These are phyloP conservation scores for Stramonita haemastoma DNA, from an alignment of 2,888 invertebrate species.

Conservation along the genomic window DNA sequence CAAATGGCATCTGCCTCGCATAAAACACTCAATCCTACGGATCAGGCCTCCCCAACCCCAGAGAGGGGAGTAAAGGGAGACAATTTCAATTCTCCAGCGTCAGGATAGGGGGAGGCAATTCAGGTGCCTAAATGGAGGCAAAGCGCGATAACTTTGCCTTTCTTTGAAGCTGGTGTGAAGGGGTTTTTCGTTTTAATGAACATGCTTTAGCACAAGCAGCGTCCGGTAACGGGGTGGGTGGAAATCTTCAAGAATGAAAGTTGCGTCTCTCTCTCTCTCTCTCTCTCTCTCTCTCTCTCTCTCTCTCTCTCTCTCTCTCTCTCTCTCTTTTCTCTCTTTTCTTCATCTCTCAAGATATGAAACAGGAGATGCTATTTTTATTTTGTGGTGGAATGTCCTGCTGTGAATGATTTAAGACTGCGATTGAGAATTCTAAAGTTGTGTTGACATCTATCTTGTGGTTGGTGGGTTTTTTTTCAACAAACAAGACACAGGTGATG, in stretches of 20 bases:
- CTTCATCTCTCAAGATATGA: too few species aligned
- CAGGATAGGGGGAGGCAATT: constrained; percentile 36
- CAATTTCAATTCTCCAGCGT: constrained; percentile 35
- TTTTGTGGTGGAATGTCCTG: too few species aligned
- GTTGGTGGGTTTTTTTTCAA: too few species aligned
- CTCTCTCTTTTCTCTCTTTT: not conserved
- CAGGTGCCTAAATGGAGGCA: constrained; percentile 37
- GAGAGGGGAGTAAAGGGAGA: constrained; percentile 33
- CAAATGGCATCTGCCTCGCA: constrained; percentile 42
- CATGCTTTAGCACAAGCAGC: not conserved
- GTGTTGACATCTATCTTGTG: too few species aligned
- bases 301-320: constrained; percentile 15
- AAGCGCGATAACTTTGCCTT: constrained; percentile 29
- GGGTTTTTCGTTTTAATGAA: constrained; percentile 25
- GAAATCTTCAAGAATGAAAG: constrained; percentile 5
- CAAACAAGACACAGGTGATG: too few species aligned
- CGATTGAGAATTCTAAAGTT: too few species aligned
- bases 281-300: not conserved
- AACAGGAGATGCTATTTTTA: too few species aligned
- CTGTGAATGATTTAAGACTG: too few species aligned
- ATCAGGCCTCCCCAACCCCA: constrained; percentile 27
- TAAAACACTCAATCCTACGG: constrained; percentile 43
- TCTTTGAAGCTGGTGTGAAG: constrained; percentile 22
- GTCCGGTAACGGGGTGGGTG: not conserved
- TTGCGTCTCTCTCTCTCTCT: not conserved